These are phyloP conservation scores for Dasysyrphus tricinctus DNA, from an alignment of 2,888 invertebrate genomes.

Conservation along the genomic window DNA sequence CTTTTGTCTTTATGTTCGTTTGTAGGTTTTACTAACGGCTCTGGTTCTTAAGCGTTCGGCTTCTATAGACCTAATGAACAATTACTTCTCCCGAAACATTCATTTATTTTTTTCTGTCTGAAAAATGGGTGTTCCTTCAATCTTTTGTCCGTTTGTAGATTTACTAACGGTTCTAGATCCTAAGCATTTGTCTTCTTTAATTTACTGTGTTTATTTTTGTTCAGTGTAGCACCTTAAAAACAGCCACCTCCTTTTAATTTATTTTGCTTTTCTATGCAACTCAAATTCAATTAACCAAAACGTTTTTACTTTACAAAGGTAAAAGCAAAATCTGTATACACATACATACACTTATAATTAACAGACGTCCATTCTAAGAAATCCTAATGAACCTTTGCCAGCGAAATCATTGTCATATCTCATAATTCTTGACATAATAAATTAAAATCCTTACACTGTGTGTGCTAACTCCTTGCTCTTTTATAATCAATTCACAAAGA, in stretches of 20 bases:
- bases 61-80: too few species aligned
- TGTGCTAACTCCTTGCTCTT: constrained; percentile 59
- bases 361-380: constrained; percentile 30
- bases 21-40: too few species aligned
- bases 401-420: constrained; percentile 62
- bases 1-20: too few species aligned
- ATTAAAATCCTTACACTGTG: constrained; percentile 57
- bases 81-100: too few species aligned
- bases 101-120: too few species aligned
- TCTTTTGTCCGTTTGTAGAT: too few species aligned
- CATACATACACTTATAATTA: neutral
- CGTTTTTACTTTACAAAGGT: constrained; percentile 26
- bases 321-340: neutral
- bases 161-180: too few species aligned
- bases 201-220: neutral
- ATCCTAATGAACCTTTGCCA: constrained; percentile 71
- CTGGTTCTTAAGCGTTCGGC: too few species aligned
- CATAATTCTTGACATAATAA: constrained; percentile 72
- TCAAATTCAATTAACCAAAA: constrained; percentile 68
- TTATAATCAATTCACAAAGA: constrained; percentile 71
- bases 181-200: too few species aligned
- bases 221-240: constrained; percentile 9
- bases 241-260: neutral
- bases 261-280: neutral
- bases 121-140: too few species aligned